Percentiles rank a stretch among this genome's conserved stretches.
Conservation (phyloP, 2,113 vertebrate genomes). For the Erinaceus europaeus region DNA sequence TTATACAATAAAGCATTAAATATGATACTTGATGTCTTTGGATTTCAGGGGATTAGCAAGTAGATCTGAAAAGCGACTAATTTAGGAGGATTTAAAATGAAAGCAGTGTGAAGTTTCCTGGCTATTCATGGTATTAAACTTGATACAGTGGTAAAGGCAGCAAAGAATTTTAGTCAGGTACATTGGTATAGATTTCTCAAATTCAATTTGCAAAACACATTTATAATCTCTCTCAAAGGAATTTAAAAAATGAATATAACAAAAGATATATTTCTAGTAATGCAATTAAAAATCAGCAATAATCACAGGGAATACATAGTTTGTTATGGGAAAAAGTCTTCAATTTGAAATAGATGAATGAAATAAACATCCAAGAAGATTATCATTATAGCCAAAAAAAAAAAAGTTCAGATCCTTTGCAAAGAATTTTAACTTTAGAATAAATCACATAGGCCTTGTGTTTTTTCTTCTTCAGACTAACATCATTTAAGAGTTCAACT, state of each 20-base stretch:
- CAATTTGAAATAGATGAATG: conserved; percentile 22
- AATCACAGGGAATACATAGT: neutral
- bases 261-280: neutral
- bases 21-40: neutral
- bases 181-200: neutral
- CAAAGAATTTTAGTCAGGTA: conserved; percentile 11
- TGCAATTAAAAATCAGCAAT: neutral
- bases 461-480: neutral
- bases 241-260: neutral
- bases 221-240: conserved; percentile 24
- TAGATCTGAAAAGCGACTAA: neutral
- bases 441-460: neutral
- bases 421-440: neutral
- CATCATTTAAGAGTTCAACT: neutral
- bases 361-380: conserved; percentile 24
- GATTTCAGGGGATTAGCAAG: conserved; percentile 32
- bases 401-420: neutral
- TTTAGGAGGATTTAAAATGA: conserved; percentile 33
- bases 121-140: neutral
- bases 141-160: neutral
- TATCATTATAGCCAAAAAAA: neutral
- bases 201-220: conserved; percentile 11
- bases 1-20: conserved; percentile 17
- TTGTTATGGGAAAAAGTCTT: neutral
- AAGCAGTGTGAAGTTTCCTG: neutral